Evolutionary conservation across 2,888 invertebrate species (phyloP).

Genomic region (Polydrusus cervinus): DNA sequence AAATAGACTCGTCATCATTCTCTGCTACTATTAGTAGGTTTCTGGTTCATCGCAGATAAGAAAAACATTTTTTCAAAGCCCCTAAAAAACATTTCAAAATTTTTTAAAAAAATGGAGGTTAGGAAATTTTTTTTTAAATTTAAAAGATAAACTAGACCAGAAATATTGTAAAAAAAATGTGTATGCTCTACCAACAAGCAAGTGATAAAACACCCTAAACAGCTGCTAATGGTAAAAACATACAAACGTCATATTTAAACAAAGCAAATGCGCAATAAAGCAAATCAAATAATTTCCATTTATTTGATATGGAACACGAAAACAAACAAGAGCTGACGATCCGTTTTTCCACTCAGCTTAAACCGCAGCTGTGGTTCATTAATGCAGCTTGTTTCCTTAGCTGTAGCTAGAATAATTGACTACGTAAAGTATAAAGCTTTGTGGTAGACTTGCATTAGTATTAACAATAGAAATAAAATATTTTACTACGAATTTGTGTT

Average conservation of each 20-base stretch:
- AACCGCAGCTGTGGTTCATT: conserved; percentile 55
- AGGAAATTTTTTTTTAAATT: no score
- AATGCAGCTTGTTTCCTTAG: conserved; percentile 54
- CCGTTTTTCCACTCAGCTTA: conserved; percentile 35
- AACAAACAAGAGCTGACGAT: conserved; percentile 39
- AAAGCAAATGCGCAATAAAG: background rate
- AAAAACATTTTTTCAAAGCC: no score
- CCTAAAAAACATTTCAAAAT: no score
- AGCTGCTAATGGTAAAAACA: background rate
- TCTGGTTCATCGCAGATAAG: no score
- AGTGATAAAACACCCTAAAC: no score
- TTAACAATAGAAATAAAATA: conserved; percentile 3
- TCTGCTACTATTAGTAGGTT: no score
- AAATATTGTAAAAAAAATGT: no score
- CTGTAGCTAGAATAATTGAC: conserved; percentile 44
- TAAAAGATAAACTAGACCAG: no score
- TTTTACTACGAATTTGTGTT: background rate
- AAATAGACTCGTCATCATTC: no score
- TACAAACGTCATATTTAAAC: background rate
- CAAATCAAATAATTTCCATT: conserved; percentile 5
- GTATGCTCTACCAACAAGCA: no score
- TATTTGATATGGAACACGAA: conserved; percentile 22
- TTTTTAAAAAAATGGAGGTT: no score
- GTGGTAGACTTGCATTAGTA: conserved; percentile 1
- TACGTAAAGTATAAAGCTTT: conserved; percentile 41